phyloP scores from a whole-genome alignment of 1,140 invertebrate species.

The Drosophila truncata region DNA sequence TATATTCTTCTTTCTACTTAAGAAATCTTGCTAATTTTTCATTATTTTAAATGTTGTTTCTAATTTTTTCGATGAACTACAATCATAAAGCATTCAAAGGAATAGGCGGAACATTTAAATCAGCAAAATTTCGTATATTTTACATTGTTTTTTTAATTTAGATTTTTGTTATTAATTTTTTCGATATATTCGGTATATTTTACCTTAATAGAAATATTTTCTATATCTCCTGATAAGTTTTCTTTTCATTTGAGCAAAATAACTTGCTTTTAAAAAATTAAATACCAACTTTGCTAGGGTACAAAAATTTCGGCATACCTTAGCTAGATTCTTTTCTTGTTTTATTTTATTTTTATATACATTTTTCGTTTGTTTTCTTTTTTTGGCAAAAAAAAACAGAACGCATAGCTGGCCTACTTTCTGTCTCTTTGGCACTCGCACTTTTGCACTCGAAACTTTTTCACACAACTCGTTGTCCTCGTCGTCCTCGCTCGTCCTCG shows the following conservation, averaged over 20 bases:
- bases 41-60: no score
- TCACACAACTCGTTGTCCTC: slow-evolving; percentile 11
- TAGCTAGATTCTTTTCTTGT: not conserved
- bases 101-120: no score
- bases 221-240: no score
- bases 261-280: not conserved
- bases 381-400: slow-evolving; percentile 11
- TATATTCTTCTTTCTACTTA: no score
- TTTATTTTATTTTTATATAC: not conserved
- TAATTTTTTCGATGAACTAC: no score
- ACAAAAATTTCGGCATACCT: not conserved
- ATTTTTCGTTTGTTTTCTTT: not conserved
- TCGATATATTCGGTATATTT: no score
- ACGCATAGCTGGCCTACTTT: slow-evolving; percentile 53
- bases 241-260: not conserved
- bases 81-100: no score
- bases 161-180: no score
- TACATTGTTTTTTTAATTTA: no score
- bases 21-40: no score
- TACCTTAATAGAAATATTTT: no score
- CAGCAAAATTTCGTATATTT: no score
- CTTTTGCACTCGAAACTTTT: slow-evolving; percentile 5
- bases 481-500: not conserved
- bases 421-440: not conserved
- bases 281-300: not conserved